These are phyloP conservation scores for Tetanocera ferruginea DNA, from an alignment of 2,888 invertebrate species.

Conservation along the genomic window DNA sequence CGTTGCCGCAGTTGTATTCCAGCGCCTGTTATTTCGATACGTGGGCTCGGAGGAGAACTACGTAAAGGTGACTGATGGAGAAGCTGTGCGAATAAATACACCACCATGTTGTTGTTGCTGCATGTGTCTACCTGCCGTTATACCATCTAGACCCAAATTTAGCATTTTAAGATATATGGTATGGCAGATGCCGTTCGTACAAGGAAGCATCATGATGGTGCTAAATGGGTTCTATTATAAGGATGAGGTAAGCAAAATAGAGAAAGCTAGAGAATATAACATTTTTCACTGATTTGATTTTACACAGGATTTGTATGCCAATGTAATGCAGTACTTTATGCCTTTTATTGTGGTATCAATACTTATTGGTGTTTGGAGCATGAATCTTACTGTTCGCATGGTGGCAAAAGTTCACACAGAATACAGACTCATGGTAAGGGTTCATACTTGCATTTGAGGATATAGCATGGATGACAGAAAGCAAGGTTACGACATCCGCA, in stretches of 20 bases:
- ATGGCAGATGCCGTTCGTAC: conserved; percentile 67
- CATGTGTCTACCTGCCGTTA: conserved; percentile 58
- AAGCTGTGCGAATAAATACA: conserved; percentile 62
- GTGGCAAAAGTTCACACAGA: conserved; percentile 60
- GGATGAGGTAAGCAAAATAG: conserved; percentile 51
- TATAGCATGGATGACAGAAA: too few species aligned
- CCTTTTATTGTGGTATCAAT: conserved; percentile 66
- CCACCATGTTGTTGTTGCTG: conserved; percentile 67
- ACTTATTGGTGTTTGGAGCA: conserved; percentile 65
- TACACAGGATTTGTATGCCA: conserved; percentile 56
- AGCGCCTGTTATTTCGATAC: conserved; percentile 67
- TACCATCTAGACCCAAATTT: conserved; percentile 60
- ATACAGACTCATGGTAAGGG: conserved; percentile 59
- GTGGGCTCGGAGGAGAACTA: conserved; percentile 65
- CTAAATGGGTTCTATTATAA: conserved; percentile 63
- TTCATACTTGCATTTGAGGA: not conserved
- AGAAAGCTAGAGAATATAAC: not conserved
- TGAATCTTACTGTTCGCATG: conserved; percentile 66
- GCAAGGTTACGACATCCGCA: too few species aligned
- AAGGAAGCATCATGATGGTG: conserved; percentile 64
- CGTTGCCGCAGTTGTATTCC: conserved; percentile 61
- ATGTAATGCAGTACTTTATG: conserved; percentile 62
- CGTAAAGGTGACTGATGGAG: conserved; percentile 67
- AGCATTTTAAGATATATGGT: conserved; percentile 62
- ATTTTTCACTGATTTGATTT: not conserved